Conservation (phyloP, 2,113 vertebrate species). For the Corvus cornix region DNA sequence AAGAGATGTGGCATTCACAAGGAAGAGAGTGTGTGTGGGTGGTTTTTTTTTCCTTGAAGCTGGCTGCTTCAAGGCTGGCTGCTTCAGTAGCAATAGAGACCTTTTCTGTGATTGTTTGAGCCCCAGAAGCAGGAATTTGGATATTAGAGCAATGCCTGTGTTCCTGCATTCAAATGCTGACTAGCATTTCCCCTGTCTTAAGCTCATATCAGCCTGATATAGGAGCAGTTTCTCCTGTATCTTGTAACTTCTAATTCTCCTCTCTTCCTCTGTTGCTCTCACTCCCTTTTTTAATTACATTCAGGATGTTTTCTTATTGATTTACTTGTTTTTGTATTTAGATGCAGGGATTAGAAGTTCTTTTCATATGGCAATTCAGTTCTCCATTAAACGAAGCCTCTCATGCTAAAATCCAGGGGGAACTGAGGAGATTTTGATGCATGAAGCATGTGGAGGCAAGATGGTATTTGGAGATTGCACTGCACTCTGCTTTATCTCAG, state of each 20-base stretch:
- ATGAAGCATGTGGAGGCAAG: background rate
- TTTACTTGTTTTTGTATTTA: constrained; percentile 42
- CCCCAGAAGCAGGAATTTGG: background rate
- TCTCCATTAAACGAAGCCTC: constrained; percentile 28
- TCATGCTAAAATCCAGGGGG: background rate
- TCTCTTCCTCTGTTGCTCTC: background rate
- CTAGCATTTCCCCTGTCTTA: background rate
- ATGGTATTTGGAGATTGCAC: constrained; percentile 10
- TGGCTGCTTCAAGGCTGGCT: background rate
- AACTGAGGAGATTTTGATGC: constrained; percentile 13
- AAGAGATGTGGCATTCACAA: background rate
- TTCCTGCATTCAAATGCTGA: background rate
- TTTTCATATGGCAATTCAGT: background rate
- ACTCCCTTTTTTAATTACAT: constrained; percentile 27
- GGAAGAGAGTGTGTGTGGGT: background rate
- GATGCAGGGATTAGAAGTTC: constrained; percentile 31
- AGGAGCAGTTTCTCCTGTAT: background rate
- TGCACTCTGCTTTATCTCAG: background rate
- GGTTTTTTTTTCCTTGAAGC: background rate
- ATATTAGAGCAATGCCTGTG: background rate
- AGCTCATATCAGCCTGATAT: background rate
- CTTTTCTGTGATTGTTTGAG: background rate
- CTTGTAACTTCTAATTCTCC: background rate
- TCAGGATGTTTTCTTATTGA: constrained; percentile 39
- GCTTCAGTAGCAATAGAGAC: background rate